Conservation (phyloP, 2,797 vertebrate species). For the Cuniculus paca region DNA sequence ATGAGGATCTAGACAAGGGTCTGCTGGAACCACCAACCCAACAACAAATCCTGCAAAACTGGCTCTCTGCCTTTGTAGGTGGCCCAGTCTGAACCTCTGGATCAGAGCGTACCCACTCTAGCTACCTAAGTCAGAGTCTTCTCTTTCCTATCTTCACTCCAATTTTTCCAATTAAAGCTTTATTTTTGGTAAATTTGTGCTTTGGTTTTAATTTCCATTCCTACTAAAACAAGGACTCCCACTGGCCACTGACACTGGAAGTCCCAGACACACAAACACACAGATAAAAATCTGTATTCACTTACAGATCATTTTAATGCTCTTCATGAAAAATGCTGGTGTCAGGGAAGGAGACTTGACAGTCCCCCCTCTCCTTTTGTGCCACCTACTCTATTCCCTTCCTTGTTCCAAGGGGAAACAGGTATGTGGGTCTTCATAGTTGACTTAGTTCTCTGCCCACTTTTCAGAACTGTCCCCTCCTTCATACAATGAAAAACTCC, state of each 20-base stretch:
- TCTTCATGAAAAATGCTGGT: background rate
- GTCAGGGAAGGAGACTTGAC: background rate
- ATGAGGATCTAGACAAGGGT: background rate
- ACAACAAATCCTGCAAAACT: background rate
- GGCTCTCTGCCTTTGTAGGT: background rate
- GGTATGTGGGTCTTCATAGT: background rate
- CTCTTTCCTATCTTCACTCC: background rate
- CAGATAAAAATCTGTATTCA: background rate
- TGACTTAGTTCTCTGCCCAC: background rate
- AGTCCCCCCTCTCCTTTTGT: background rate
- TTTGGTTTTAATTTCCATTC: background rate
- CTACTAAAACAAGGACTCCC: background rate
- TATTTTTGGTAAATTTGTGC: background rate
- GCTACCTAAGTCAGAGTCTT: background rate
- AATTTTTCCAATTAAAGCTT: background rate
- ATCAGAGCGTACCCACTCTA: background rate
- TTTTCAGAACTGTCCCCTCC: background rate
- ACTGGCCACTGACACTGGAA: background rate
- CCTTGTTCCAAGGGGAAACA: background rate
- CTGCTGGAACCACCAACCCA: background rate
- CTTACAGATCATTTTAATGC: background rate
- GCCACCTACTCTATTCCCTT: background rate
- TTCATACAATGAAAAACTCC: background rate
- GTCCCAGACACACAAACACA: background rate
- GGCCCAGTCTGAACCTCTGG: background rate